Evolutionary conservation across 2,888 invertebrate species (phyloP).

Genomic region (Chymomyza caudatula): DNA sequence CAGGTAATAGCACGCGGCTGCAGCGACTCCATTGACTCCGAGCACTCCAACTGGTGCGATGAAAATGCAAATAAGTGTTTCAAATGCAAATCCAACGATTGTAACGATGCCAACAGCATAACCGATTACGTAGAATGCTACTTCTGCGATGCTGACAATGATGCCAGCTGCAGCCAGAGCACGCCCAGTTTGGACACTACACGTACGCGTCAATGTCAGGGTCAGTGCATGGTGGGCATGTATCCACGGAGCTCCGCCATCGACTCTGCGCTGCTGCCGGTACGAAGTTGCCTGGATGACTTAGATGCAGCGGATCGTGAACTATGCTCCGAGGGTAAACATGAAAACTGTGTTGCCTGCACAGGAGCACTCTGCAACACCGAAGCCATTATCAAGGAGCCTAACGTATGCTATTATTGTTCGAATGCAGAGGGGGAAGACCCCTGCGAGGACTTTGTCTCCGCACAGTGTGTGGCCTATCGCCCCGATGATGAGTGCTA

Average conservation of each 20-base stretch:
- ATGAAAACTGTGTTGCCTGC: slow-evolving; percentile 58
- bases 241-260: slow-evolving; percentile 60
- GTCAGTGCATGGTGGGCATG: slow-evolving; percentile 68
- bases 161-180: slow-evolving; percentile 37
- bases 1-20: slow-evolving; percentile 69
- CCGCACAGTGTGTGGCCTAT: slow-evolving; percentile 54
- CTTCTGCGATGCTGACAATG: slow-evolving; percentile 63
- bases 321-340: slow-evolving; percentile 47
- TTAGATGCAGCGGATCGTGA: slow-evolving; percentile 59
- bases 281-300: slow-evolving; percentile 73
- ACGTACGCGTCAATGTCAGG: slow-evolving; percentile 61
- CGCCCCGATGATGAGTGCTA: slow-evolving; percentile 67
- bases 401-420: slow-evolving; percentile 66
- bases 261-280: slow-evolving; percentile 64
- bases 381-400: slow-evolving; percentile 41
- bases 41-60: slow-evolving; percentile 60
- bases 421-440: slow-evolving; percentile 11
- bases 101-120: slow-evolving; percentile 60
- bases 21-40: slow-evolving; percentile 52
- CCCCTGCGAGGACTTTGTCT: slow-evolving; percentile 38
- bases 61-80: slow-evolving; percentile 49
- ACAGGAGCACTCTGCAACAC: slow-evolving; percentile 58
- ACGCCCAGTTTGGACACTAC: slow-evolving; percentile 26
- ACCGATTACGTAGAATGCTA: slow-evolving; percentile 63
- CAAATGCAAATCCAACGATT: slow-evolving; percentile 72